Base-by-base conservation (phyloP, 2,113 vertebrate genomes). In the Oncorhynchus keta region DNA sequence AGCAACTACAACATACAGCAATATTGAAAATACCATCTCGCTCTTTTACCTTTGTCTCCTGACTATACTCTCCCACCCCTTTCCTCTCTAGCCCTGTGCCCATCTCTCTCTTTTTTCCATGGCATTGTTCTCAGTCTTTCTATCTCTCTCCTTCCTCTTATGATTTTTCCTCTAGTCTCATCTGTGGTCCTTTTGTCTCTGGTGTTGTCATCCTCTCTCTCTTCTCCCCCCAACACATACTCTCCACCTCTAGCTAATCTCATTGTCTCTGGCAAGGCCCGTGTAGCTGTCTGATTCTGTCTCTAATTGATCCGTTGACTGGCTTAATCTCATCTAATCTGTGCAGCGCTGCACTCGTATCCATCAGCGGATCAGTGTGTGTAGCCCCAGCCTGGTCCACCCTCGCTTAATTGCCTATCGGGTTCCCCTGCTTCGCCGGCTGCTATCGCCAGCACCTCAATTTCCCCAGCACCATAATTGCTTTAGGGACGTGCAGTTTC, bases 281-380 rank as follows among this genome's bases (percentile, higher is more conserved):
- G 81, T 91, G 90, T 93, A 89, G 85, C 90, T 69, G 86, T 92
- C 90, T 93, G 92, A 93, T 92, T 93, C 90, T 87, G 87, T 88
- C 88, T 93, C 92, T 94, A 94, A 94, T 93, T 94, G 93, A 94
- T 93, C 93, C 91, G 90, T 91, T 86, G 89, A 93, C 90, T 90
- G 83, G 82, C 89, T 90, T 93, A 93, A 94, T 94, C 93, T 93
- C 90, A 93, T 94, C 89, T 93, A 93, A 93, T 94, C 93, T 93
- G 87, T 85, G 88, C 88, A 70, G 77, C 85, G 83, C 86, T 86
- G 89, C 89, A 91, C 90, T 88, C 83, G 81, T 84, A 77, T 84
- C 81, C 83, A 90, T 90, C 89, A 89, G 82, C 81, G 84, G 81
- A 84, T 79, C 18, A 76, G 13, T 24, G 32, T 22, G 20, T 22